Conservation (phyloP, 2,888 invertebrate species). For the Himalopsyche tibetana region DNA sequence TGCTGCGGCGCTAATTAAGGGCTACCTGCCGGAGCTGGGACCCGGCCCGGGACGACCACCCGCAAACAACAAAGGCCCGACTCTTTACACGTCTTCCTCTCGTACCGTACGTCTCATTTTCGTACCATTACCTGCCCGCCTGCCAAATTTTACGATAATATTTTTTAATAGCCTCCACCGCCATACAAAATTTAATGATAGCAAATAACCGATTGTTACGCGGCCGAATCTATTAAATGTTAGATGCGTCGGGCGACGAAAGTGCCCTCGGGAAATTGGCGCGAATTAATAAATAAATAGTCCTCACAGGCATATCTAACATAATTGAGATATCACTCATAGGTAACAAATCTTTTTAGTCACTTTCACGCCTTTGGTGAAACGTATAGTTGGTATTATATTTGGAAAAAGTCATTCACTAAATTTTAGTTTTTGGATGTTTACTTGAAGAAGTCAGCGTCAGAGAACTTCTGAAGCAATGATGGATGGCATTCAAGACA, state of each 20-base stretch:
- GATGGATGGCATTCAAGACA: too few relatives aligned
- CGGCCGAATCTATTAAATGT: slow-evolving; percentile 37
- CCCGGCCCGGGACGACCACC: slow-evolving; percentile 28
- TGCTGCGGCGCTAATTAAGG: slow-evolving; percentile 42
- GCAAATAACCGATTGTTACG: slow-evolving; percentile 40
- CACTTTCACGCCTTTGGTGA: too few relatives aligned
- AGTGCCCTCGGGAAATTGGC: slow-evolving; percentile 28
- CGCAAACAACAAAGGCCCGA: slow-evolving; percentile 42
- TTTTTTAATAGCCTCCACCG: slow-evolving; percentile 35
- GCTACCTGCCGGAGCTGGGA: slow-evolving; percentile 32
- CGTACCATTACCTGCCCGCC: slow-evolving; percentile 29
- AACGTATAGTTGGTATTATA: too few relatives aligned
- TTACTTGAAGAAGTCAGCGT: too few relatives aligned
- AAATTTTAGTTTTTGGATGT: too few relatives aligned
- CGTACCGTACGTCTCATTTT: slow-evolving; percentile 40
- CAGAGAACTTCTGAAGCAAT: too few relatives aligned
- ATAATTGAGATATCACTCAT: not conserved
- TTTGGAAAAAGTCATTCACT: too few relatives aligned
- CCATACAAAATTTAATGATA: slow-evolving; percentile 37
- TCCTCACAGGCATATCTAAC: not conserved
- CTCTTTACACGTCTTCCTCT: slow-evolving; percentile 18
- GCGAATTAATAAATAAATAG: slow-evolving; percentile 35
- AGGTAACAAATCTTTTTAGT: too few relatives aligned
- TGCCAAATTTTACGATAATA: slow-evolving; percentile 43
- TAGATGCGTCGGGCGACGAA: slow-evolving; percentile 34